Conservation (phyloP, 2,113 vertebrate genomes). For the Lichenostomus cassidix region DNA sequence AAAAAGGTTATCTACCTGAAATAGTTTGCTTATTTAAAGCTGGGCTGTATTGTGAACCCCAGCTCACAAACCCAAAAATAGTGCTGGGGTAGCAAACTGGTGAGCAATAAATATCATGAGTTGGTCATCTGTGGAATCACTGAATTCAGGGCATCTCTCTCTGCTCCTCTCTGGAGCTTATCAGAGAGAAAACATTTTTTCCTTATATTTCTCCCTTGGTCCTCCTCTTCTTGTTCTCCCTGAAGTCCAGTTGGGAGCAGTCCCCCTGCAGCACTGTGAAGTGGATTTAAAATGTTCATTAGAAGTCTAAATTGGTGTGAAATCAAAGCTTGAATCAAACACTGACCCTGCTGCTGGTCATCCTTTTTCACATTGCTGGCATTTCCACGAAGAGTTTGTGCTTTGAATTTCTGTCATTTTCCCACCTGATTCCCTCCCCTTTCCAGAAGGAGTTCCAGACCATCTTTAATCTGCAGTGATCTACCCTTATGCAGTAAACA, state of each 20-base stretch:
- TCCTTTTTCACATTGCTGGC: not conserved
- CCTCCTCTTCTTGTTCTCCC: not conserved
- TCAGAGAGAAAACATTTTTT: not conserved
- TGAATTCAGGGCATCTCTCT: not conserved
- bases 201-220: not conserved
- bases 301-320: not conserved
- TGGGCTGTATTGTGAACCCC: not conserved
- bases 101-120: not conserved
- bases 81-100: not conserved
- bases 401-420: not conserved
- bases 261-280: not conserved
- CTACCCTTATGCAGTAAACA: fast-evolving
- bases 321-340: not conserved
- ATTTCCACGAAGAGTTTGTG: not conserved
- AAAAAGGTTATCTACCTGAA: not conserved
- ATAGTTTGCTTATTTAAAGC: not conserved
- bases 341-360: too few relatives aligned
- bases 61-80: not conserved
- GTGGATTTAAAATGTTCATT: not conserved
- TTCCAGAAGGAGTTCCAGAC: not conserved
- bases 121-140: not conserved
- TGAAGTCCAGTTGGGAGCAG: not conserved
- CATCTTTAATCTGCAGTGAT: not conserved
- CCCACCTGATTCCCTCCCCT: fast-evolving
- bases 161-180: not conserved